phyloP scores from a whole-genome alignment of 2,797 vertebrate genomes.

The Trichosurus vulpecula region DNA sequence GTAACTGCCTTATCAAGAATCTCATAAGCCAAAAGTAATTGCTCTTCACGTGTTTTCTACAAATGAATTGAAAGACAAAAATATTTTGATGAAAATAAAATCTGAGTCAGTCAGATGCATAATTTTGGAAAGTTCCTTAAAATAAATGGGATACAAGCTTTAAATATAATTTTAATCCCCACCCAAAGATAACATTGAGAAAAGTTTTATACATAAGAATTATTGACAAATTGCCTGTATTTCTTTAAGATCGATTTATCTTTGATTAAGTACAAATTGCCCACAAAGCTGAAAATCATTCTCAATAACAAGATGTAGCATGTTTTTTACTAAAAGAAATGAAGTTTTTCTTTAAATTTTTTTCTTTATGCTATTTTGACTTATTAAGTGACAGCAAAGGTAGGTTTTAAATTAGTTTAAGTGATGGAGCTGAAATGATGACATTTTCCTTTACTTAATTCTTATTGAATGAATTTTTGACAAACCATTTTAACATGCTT shows the following conservation, averaged over 20 bases:
- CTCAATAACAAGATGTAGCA: neutral
- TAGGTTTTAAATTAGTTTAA: neutral
- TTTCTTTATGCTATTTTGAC: neutral
- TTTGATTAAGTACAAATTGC: slow-evolving; percentile 36
- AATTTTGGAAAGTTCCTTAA: slow-evolving; percentile 38
- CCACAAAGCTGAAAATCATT: slow-evolving; percentile 40
- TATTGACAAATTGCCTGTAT: neutral
- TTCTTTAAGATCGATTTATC: slow-evolving; percentile 23
- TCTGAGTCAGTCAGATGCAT: slow-evolving; percentile 20
- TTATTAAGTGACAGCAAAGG: neutral
- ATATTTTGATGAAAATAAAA: slow-evolving; percentile 2
- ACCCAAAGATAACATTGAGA: neutral
- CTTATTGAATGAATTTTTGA: neutral
- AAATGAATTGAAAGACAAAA: slow-evolving; percentile 69
- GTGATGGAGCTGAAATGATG: neutral
- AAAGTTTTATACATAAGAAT: neutral
- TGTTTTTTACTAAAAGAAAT: slow-evolving; percentile 40
- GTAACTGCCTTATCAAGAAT: slow-evolving; percentile 86
- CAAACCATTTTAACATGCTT: neutral
- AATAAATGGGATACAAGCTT: neutral
- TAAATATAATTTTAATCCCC: neutral
- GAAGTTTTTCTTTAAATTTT: slow-evolving; percentile 23
- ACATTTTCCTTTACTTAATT: neutral
- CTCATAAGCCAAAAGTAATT: slow-evolving; percentile 87
- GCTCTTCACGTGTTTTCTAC: slow-evolving; percentile 85